A percentile compares a stretch with the other conserved stretches of the same genome.
Evolutionary conservation across 2,113 vertebrate genomes (phyloP).

Genomic region (Daphoenositta chrysoptera): DNA sequence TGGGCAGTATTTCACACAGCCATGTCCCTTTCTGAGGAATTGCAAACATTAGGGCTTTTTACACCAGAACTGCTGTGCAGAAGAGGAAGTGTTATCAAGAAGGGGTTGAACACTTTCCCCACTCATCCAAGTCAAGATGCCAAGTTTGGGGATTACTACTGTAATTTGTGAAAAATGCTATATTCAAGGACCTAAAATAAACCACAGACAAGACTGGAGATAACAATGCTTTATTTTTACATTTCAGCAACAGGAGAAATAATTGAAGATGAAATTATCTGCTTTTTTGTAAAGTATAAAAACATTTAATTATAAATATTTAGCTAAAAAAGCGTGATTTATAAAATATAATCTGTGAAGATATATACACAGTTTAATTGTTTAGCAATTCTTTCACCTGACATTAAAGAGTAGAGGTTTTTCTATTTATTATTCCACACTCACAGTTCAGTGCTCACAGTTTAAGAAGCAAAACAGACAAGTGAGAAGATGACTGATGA

Average conservation of each 20-base stretch:
- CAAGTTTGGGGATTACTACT: background rate
- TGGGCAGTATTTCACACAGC: background rate
- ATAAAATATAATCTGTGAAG: conserved; percentile 63
- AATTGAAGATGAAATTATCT: conserved; percentile 54
- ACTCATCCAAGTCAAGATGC: background rate
- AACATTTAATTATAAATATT: conserved; percentile 75
- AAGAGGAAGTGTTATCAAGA: background rate
- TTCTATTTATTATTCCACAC: conserved; percentile 41
- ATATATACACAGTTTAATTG: conserved; percentile 57
- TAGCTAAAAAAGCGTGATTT: conserved; percentile 64
- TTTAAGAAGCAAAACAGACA: conserved; percentile 25
- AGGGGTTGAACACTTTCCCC: background rate
- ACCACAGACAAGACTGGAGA: background rate
- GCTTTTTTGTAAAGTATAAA: conserved; percentile 70
- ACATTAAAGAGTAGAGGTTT: conserved; percentile 38
- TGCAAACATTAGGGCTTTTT: background rate
- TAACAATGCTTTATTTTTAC: conserved; percentile 51
- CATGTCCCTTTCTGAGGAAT: background rate
- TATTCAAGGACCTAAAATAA: background rate
- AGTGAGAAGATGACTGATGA: background rate
- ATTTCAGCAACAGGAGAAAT: conserved; percentile 63
- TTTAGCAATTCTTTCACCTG: conserved; percentile 50
- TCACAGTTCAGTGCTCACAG: conserved; percentile 59
- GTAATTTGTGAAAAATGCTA: background rate
- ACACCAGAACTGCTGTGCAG: background rate